A percentile compares a stretch with the other conserved stretches of the same genome.
Conservation (phyloP, 2,888 invertebrate species). For the Drosophila mercatorum region DNA sequence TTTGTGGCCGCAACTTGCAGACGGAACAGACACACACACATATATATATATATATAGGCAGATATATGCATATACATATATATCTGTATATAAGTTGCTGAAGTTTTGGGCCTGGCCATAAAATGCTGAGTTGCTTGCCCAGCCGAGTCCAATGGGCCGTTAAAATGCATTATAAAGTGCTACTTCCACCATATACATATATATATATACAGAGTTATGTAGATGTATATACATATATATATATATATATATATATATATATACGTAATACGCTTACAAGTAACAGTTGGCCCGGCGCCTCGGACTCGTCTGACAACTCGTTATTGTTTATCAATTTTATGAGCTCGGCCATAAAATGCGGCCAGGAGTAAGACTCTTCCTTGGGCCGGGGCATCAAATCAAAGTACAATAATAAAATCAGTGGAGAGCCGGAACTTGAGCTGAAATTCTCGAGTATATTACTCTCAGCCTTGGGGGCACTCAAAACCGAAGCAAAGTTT, state of each 20-base stretch:
- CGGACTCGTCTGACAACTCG: constrained; percentile 29
- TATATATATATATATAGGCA: constrained; percentile 3
- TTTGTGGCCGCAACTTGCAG: constrained; percentile 53
- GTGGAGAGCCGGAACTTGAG: not conserved
- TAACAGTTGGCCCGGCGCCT: not conserved
- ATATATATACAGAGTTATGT: not conserved
- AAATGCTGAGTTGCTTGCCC: constrained; percentile 41
- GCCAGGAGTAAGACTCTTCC: not conserved
- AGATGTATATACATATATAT: not conserved
- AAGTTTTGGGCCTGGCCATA: constrained; percentile 32
- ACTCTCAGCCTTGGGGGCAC: not conserved
- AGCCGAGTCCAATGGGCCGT: constrained; percentile 47
- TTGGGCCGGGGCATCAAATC: constrained; percentile 11
- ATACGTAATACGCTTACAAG: constrained; percentile 38
- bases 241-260: not conserved
- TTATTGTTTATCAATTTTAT: constrained; percentile 71
- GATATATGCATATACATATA: constrained; percentile 4
- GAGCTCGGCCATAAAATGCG: constrained; percentile 40
- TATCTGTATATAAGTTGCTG: constrained; percentile 21
- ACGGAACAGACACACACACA: constrained; percentile 16
- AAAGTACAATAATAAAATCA: constrained; percentile 26
- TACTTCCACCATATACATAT: constrained; percentile 13
- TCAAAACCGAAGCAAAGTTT: not conserved
- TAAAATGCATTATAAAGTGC: constrained; percentile 62
- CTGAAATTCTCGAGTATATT: constrained; percentile 1